Conservation (phyloP, 2,888 invertebrate genomes). For the Vannuccia rotundouncinata region DNA sequence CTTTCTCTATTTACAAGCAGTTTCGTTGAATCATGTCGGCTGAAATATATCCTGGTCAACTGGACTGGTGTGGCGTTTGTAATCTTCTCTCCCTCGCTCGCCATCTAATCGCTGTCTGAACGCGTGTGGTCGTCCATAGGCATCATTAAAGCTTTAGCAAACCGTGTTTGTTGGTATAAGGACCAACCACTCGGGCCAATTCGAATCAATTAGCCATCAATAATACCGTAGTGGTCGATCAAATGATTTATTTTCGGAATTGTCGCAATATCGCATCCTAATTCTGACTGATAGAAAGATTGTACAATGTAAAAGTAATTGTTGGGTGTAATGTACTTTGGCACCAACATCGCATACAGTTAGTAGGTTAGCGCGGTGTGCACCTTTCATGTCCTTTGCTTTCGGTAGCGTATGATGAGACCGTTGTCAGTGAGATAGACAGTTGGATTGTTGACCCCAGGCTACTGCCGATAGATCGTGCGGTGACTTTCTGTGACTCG, state of each 20-base stretch:
- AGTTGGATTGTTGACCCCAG: background rate
- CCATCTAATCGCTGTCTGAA: background rate
- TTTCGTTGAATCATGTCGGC: background rate
- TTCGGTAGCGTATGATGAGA: background rate
- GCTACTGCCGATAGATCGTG: background rate
- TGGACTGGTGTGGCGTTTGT: constrained; percentile 8
- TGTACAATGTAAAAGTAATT: no score
- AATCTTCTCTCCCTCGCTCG: background rate
- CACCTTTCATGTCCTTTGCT: background rate
- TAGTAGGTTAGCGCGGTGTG: background rate
- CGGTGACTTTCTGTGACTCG: background rate
- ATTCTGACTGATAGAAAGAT: no score
- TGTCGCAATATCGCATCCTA: no score
- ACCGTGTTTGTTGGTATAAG: background rate
- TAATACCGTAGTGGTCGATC: no score
- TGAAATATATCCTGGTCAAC: constrained; percentile 10
- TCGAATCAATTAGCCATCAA: no score
- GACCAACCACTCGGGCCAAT: background rate
- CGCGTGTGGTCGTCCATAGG: background rate
- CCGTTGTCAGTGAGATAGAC: background rate
- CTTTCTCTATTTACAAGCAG: background rate
- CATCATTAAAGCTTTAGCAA: background rate
- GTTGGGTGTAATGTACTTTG: background rate
- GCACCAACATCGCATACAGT: no score
- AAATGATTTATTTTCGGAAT: no score